phyloP scores from a whole-genome alignment of 2,797 vertebrate genomes.

The Poeciliopsis paucimaculata region DNA sequence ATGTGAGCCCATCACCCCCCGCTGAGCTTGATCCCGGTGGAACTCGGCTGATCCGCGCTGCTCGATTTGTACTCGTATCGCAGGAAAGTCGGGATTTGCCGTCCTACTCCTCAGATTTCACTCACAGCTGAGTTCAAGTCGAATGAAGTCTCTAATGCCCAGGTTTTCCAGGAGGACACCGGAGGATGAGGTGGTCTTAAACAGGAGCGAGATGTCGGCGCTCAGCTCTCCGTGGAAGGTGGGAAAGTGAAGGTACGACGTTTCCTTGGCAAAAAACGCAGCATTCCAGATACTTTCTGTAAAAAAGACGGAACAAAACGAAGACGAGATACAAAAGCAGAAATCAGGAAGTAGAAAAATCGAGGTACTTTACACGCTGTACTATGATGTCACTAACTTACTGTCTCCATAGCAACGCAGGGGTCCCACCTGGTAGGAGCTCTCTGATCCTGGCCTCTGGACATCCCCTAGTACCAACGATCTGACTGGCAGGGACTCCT shows the following conservation, averaged over 20 bases:
- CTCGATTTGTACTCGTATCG: slow-evolving; percentile 27
- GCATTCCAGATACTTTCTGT: slow-evolving; percentile 90
- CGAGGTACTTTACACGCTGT: not conserved
- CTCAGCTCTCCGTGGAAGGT: slow-evolving; percentile 93
- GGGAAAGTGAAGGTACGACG: slow-evolving; percentile 94
- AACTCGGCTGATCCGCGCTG: slow-evolving; percentile 79
- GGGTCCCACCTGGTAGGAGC: slow-evolving; percentile 88
- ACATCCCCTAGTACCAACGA: slow-evolving; percentile 89
- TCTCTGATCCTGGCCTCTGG: slow-evolving; percentile 85
- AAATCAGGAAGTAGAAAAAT: not conserved
- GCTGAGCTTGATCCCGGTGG: slow-evolving; percentile 76
- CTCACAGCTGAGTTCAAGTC: slow-evolving; percentile 93
- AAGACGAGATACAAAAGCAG: not conserved
- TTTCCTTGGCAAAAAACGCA: slow-evolving; percentile 91
- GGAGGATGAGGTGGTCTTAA: slow-evolving; percentile 91
- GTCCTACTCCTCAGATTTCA: slow-evolving; percentile 48
- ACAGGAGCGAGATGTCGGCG: slow-evolving; percentile 93
- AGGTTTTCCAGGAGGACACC: slow-evolving; percentile 95
- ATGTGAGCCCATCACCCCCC: slow-evolving; percentile 10
- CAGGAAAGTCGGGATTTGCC: slow-evolving; percentile 28
- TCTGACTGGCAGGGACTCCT: slow-evolving; percentile 90
- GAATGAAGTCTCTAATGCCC: slow-evolving; percentile 94
- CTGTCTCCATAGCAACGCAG: slow-evolving; percentile 91
- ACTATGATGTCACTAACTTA: slow-evolving; percentile 77
- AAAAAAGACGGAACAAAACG: slow-evolving; percentile 1